Percentiles rank a stretch among this genome's conserved stretches.
Conservation (phyloP, 2,888 invertebrate species). For the Syritta pipiens region DNA sequence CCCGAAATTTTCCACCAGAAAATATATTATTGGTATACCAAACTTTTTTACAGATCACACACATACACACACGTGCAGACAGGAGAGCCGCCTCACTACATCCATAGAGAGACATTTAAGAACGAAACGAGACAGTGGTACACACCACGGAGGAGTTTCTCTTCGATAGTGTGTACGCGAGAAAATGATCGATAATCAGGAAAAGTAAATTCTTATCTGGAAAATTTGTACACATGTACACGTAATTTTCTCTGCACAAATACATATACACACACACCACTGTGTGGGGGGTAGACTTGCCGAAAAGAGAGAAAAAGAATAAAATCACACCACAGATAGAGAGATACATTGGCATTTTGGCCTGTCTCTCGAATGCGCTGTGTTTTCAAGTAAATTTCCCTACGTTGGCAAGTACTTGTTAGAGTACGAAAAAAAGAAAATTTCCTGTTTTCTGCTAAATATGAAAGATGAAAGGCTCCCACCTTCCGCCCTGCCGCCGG, state of each 20-base stretch:
- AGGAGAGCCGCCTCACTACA: slow-evolving; percentile 11
- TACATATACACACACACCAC: slow-evolving; percentile 27
- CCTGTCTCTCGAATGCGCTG: slow-evolving; percentile 8
- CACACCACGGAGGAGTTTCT: slow-evolving; percentile 18
- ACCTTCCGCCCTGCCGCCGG: too few species aligned
- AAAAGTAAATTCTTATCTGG: slow-evolving; percentile 68
- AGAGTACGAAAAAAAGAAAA: slow-evolving; percentile 72
- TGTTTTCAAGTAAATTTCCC: slow-evolving; percentile 30
- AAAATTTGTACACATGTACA: slow-evolving; percentile 58
- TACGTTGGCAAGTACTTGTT: slow-evolving; percentile 57
- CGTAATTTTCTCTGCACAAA: slow-evolving; percentile 38
- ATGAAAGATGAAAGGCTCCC: slow-evolving; percentile 4
- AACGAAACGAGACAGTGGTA: slow-evolving; percentile 55
- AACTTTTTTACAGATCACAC: slow-evolving; percentile 61
- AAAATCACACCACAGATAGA: slow-evolving; percentile 42
- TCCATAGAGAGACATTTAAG: neutral
- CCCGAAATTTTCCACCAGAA: slow-evolving; percentile 24
- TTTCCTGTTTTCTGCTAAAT: slow-evolving; percentile 57
- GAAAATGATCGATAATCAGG: slow-evolving; percentile 68
- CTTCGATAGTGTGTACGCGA: slow-evolving; percentile 47
- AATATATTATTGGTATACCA: slow-evolving; percentile 66
- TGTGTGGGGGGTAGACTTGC: slow-evolving; percentile 34
- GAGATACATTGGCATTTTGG: slow-evolving; percentile 29
- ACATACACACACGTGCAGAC: slow-evolving; percentile 17
- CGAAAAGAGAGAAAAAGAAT: slow-evolving; percentile 5